A percentile compares a stretch with the other conserved stretches of the same genome.
Evolutionary conservation across 2,797 vertebrate genomes (phyloP).

Genomic region (Gambelia wislizenii): DNA sequence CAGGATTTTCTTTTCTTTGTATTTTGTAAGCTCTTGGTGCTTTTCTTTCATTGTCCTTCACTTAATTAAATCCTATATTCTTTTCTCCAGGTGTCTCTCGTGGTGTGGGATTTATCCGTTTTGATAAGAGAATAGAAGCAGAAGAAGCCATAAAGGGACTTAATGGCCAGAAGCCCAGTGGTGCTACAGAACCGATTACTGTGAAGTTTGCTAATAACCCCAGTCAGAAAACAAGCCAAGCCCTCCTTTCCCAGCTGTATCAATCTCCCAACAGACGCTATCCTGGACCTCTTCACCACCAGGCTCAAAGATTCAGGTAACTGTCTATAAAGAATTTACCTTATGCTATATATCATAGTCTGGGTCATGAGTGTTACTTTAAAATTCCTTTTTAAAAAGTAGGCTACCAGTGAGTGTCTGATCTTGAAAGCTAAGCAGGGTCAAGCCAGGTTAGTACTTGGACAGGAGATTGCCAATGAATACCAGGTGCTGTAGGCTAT

Average conservation of each 20-base stretch:
- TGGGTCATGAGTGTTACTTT: conserved; percentile 58
- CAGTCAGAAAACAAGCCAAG: conserved; percentile 99
- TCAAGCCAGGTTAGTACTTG: too few species aligned
- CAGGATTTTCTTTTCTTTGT: fast-evolving
- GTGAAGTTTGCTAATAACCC: conserved; percentile 99
- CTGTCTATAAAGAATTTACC: conserved; percentile 68
- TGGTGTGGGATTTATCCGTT: conserved; percentile 99
- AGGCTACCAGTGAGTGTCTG: background rate
- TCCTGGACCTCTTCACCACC: conserved; percentile 98
- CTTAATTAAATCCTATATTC: conserved; percentile 1
- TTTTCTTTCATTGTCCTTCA: conserved; percentile 44
- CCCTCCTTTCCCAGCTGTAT: conserved; percentile 98
- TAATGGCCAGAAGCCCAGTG: conserved; percentile 99
- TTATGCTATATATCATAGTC: conserved; percentile 12
- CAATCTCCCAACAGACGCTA: conserved; percentile 99
- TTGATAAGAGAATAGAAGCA: conserved; percentile 99
- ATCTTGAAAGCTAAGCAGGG: too few species aligned
- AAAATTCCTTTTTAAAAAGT: conserved; percentile 25
- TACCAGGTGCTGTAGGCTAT: too few species aligned
- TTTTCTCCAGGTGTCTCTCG: conserved; percentile 92
- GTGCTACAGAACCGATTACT: conserved; percentile 98
- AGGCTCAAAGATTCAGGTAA: conserved; percentile 99
- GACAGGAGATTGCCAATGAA: too few species aligned
- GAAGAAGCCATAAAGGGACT: conserved; percentile 99
- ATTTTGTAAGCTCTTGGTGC: background rate